Percentiles rank a stretch among this genome's conserved stretches.
phyloP scores from a whole-genome alignment of 2,888 invertebrate genomes.

The Metalampra italica region DNA sequence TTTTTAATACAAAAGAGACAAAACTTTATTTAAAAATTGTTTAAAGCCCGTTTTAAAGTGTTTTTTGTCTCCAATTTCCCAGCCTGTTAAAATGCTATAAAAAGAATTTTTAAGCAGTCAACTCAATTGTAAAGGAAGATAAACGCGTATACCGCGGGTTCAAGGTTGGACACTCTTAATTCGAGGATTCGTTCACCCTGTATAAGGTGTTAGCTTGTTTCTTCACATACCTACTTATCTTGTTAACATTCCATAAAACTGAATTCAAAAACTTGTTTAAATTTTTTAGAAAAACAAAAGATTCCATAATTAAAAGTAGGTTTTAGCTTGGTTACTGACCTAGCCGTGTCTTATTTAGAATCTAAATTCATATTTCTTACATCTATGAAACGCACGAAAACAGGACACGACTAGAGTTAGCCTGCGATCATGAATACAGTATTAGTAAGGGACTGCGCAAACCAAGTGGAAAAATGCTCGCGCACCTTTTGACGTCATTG shows the following conservation, averaged over 20 bases:
- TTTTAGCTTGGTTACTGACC: too few relatives aligned
- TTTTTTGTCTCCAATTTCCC: background rate
- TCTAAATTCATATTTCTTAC: too few relatives aligned
- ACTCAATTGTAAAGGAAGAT: conserved; percentile 29
- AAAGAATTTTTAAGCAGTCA: conserved; percentile 18
- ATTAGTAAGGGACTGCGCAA: too few relatives aligned
- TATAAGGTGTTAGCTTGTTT: background rate
- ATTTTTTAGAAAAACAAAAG: too few relatives aligned
- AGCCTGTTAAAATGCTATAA: conserved; percentile 9
- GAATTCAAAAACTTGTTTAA: too few relatives aligned
- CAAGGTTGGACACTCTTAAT: conserved; percentile 36
- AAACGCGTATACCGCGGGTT: conserved; percentile 19
- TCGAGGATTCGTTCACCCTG: conserved; percentile 29
- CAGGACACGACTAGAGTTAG: too few relatives aligned
- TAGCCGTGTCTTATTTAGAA: too few relatives aligned
- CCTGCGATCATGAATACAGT: too few relatives aligned
- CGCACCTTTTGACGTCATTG: too few relatives aligned
- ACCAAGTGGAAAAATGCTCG: too few relatives aligned
- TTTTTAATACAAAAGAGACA: background rate
- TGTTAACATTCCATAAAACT: background rate
- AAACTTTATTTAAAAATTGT: background rate
- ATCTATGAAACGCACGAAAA: too few relatives aligned
- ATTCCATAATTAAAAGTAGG: too few relatives aligned
- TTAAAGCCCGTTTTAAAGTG: background rate
- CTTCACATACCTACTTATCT: background rate